Conservation (phyloP, 2,113 vertebrate species). For the Eulemur macaco region DNA sequence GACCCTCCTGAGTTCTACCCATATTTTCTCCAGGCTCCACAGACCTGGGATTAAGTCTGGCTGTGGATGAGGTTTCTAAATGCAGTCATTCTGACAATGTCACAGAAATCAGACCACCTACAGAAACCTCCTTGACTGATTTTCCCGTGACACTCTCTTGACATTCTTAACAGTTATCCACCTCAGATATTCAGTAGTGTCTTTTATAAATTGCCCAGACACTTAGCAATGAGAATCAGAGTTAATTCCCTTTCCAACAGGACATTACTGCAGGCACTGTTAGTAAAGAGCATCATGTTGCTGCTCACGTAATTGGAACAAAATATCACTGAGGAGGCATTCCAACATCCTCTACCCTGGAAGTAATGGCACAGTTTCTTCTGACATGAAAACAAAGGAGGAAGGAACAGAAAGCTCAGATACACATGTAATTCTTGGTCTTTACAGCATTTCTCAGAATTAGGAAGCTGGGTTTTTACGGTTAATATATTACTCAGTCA, state of each 20-base stretch:
- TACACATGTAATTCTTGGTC: accelerated
- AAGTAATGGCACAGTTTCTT: not conserved
- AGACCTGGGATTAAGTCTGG: not conserved
- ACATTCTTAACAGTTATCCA: not conserved
- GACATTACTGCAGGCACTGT: accelerated
- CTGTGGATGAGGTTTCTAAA: too few relatives aligned
- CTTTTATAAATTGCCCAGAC: not conserved
- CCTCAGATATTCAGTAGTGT: not conserved
- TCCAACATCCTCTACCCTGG: not conserved
- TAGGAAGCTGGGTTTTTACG: not conserved
- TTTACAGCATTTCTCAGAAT: not conserved
- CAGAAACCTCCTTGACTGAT: not conserved
- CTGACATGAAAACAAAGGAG: not conserved
- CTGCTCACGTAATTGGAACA: accelerated
- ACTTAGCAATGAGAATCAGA: not conserved
- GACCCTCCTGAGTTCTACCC: too few relatives aligned
- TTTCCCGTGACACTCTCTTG: not conserved
- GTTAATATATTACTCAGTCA: not conserved
- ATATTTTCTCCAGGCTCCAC: accelerated
- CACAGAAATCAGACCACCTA: not conserved
- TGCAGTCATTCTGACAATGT: not conserved
- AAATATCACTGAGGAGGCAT: accelerated
- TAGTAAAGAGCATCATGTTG: accelerated
- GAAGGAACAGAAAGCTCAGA: not conserved
- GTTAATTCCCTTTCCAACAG: accelerated